Conservation (phyloP, 2,113 vertebrate species). For the Toxotes jaculatrix region DNA sequence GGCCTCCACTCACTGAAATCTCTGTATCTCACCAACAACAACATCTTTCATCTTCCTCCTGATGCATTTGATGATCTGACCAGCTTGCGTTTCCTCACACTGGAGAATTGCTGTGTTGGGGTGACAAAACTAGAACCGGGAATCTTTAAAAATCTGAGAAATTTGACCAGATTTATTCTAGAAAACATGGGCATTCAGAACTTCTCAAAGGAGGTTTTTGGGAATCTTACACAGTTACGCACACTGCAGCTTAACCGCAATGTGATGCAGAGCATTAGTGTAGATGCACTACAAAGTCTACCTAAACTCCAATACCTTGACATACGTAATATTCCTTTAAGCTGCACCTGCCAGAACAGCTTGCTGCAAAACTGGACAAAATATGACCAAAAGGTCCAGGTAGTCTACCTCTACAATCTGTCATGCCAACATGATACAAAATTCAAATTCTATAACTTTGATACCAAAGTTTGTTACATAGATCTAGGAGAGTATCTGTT, state of each 20-base stretch:
- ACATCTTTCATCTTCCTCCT: slow-evolving; percentile 69
- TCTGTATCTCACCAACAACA: slow-evolving; percentile 84
- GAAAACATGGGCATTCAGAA: slow-evolving; percentile 88
- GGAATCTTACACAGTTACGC: slow-evolving; percentile 84
- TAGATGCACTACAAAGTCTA: slow-evolving; percentile 73
- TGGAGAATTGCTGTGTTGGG: slow-evolving; percentile 82
- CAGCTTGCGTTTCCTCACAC: slow-evolving; percentile 77
- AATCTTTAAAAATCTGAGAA: slow-evolving; percentile 86
- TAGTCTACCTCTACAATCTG: slow-evolving; percentile 82
- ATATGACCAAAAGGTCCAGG: slow-evolving; percentile 77
- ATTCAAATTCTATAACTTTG: slow-evolving; percentile 82
- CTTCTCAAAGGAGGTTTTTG: slow-evolving; percentile 85
- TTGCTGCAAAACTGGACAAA: slow-evolving; percentile 80
- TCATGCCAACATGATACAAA: slow-evolving; percentile 55
- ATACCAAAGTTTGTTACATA: slow-evolving; percentile 84
- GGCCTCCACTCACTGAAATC: slow-evolving; percentile 77
- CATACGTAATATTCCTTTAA: slow-evolving; percentile 85
- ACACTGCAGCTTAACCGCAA: slow-evolving; percentile 84
- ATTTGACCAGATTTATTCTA: slow-evolving; percentile 77
- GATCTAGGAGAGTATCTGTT: slow-evolving; percentile 84
- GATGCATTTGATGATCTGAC: slow-evolving; percentile 86
- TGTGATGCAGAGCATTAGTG: slow-evolving; percentile 80
- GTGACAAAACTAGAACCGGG: slow-evolving; percentile 81
- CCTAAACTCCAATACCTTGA: slow-evolving; percentile 85
- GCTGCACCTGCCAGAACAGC: slow-evolving; percentile 83